phyloP scores from a whole-genome alignment of 1,140 invertebrate genomes.

The Cydia pomonella region DNA sequence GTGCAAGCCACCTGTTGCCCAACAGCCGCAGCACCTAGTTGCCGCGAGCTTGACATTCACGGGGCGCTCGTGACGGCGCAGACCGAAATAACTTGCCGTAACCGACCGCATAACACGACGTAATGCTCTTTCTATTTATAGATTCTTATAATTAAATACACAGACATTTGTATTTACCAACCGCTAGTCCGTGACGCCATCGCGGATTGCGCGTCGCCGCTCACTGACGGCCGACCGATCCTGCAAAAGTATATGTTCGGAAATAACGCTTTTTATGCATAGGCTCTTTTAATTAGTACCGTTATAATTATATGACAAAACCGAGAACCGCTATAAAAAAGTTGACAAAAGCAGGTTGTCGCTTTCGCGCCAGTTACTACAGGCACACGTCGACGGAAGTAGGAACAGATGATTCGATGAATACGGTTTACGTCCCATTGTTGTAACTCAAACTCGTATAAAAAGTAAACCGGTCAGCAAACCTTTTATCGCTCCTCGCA shows the following conservation, averaged over 20 bases:
- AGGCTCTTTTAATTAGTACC: neutral
- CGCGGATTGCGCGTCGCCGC: slow-evolving; percentile 32
- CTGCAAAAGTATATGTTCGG: neutral
- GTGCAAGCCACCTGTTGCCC: slow-evolving; percentile 68
- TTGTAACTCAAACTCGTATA: slow-evolving; percentile 69
- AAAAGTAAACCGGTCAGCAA: slow-evolving; percentile 77
- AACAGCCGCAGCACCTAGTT: slow-evolving; percentile 60
- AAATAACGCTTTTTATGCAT: neutral
- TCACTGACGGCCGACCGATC: neutral
- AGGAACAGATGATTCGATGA: slow-evolving; percentile 69
- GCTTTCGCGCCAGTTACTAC: slow-evolving; percentile 35
- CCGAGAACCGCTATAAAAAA: neutral
- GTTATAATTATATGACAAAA: neutral
- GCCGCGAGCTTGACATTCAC: slow-evolving; percentile 74
- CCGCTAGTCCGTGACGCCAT: slow-evolving; percentile 48
- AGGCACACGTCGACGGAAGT: slow-evolving; percentile 52
- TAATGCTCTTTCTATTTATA: slow-evolving; percentile 74
- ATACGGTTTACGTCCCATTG: slow-evolving; percentile 76
- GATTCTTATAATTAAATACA: slow-evolving; percentile 72
- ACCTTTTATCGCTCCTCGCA: slow-evolving; percentile 72
- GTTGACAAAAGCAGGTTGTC: slow-evolving; percentile 6
- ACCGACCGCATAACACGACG: slow-evolving; percentile 72
- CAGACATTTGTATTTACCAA: slow-evolving; percentile 65
- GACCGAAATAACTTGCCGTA: slow-evolving; percentile 75
- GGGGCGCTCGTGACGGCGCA: slow-evolving; percentile 62